These are phyloP conservation scores for Leptinotarsa haldemani DNA, from an alignment of 2,888 invertebrate species.

Conservation along the genomic window DNA sequence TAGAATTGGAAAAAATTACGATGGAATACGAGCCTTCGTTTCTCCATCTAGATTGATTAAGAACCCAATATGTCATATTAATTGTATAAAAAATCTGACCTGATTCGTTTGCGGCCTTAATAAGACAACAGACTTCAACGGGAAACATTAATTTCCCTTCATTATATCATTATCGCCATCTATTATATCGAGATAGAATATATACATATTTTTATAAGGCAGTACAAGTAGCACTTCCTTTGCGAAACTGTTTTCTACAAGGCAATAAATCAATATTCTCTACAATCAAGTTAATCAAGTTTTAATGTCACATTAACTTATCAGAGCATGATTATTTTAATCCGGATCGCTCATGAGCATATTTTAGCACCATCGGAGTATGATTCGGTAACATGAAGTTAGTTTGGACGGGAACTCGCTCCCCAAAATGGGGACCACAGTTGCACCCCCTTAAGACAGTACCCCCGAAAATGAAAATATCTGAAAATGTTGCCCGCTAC, in stretches of 20 bases:
- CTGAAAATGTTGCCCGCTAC: no score
- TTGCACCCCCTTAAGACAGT: no score
- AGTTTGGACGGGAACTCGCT: no score
- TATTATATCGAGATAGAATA: constrained; percentile 25
- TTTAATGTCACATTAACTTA: neutral
- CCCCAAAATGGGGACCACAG: no score
- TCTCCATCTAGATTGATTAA: neutral
- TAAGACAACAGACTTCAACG: constrained; percentile 12
- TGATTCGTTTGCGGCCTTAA: constrained; percentile 1
- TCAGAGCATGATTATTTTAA: neutral
- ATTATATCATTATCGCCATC: constrained; percentile 10
- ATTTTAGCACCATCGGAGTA: no score
- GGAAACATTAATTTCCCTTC: constrained; percentile 1
- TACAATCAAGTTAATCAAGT: neutral
- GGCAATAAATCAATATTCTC: neutral
- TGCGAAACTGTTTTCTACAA: neutral
- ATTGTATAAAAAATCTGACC: constrained; percentile 5
- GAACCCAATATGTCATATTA: neutral
- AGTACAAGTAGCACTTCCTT: constrained; percentile 30
- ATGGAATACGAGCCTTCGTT: no score
- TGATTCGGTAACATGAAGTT: no score
- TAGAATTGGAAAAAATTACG: no score
- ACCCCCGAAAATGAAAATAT: no score
- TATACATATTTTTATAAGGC: constrained; percentile 30
- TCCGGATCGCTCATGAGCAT: no score